A percentile compares a stretch with the other conserved stretches of the same genome.
phyloP scores from a whole-genome alignment of 1,140 invertebrate species.

The Potamilus streckersoni region DNA sequence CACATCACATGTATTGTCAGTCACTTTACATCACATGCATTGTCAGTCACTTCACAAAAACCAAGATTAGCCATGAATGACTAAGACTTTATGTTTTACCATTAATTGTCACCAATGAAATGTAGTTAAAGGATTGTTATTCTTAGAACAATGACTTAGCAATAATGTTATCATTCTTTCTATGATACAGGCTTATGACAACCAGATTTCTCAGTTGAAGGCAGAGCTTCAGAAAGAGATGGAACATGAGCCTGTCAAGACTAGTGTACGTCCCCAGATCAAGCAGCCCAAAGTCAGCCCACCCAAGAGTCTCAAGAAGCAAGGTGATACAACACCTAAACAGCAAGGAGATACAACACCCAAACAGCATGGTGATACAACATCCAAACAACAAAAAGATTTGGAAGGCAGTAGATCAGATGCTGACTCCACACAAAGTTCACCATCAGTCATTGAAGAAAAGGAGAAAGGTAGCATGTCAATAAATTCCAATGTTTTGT shows the following conservation, averaged over 20 bases:
- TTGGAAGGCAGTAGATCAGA: slow-evolving; percentile 9
- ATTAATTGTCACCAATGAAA: no score
- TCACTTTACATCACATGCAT: no score
- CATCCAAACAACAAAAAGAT: slow-evolving; percentile 7
- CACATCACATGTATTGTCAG: no score
- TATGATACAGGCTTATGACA: slow-evolving; percentile 68
- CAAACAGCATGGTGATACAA: no score
- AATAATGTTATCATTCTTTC: no score
- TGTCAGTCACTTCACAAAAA: no score
- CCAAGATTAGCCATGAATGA: no score
- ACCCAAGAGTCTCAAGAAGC: slow-evolving; percentile 21
- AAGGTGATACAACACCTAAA: slow-evolving; percentile 22
- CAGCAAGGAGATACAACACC: no score
- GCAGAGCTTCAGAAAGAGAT: slow-evolving; percentile 68
- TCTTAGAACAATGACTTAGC: no score
- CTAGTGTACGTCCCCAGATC: slow-evolving; percentile 69
- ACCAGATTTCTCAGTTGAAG: slow-evolving; percentile 69
- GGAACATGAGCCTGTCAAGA: slow-evolving; percentile 55
- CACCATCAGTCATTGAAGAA: slow-evolving; percentile 43
- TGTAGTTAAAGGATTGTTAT: no score
- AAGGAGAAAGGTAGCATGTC: slow-evolving; percentile 1
- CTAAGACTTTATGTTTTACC: no score
- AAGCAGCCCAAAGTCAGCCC: slow-evolving; percentile 68
- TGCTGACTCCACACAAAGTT: slow-evolving; percentile 28
- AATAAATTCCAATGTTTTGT: background rate